Percentiles rank a stretch among this genome's conserved stretches.
These are phyloP conservation scores for Serilophus lunatus DNA, from an alignment of 2,113 vertebrate species.

Conservation along the genomic window DNA sequence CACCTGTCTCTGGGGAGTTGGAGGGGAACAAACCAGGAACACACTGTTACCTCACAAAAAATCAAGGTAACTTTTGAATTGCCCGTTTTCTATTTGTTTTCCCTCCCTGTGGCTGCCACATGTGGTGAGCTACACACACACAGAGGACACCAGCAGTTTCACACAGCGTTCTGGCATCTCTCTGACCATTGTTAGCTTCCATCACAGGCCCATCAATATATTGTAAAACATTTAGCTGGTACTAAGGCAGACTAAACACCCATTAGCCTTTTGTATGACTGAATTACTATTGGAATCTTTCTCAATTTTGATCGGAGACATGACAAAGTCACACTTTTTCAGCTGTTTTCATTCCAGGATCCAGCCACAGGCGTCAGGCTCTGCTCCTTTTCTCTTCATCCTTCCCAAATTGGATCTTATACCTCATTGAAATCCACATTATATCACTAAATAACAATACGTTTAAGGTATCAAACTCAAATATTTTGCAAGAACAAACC, in stretches of 20 bases:
- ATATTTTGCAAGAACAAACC: not conserved
- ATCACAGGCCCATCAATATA: not conserved
- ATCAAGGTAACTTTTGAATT: too few species aligned
- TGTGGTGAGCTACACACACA: accelerated
- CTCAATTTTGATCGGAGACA: too few species aligned
- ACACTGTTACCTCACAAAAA: not conserved
- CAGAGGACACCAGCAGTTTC: not conserved
- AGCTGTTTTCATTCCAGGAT: not conserved
- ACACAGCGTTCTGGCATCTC: accelerated
- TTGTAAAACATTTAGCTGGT: not conserved
- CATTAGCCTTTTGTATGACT: not conserved
- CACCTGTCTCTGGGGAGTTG: not conserved
- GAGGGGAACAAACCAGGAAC: not conserved
- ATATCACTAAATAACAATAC: not conserved
- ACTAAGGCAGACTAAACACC: not conserved
- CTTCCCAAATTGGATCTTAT: not conserved
- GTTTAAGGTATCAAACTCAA: not conserved
- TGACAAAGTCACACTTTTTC: not conserved
- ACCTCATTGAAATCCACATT: not conserved
- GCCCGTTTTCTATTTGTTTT: not conserved
- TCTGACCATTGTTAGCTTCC: not conserved
- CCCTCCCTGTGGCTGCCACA: accelerated
- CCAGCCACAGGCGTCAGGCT: not conserved
- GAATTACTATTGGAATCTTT: not conserved
- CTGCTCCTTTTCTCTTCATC: not conserved